A percentile compares a stretch with the other conserved stretches of the same genome.
These are phyloP conservation scores for Myxocyprinus asiaticus DNA, from an alignment of 2,113 vertebrate genomes.

Conservation along the genomic window DNA sequence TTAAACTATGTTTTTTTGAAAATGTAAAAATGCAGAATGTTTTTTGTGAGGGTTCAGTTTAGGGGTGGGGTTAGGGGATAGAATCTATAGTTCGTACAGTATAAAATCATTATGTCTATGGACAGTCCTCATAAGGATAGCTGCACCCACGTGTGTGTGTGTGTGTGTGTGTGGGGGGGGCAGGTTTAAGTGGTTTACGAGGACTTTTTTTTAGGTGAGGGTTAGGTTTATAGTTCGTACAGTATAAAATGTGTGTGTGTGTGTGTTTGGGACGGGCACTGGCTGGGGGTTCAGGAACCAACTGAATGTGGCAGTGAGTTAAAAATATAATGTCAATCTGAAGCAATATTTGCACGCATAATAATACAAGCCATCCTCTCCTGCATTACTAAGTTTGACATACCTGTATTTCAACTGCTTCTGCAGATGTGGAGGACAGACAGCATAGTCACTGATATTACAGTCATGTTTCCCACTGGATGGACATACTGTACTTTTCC, in stretches of 20 bases:
- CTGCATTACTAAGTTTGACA: background rate
- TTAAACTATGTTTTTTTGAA: no score
- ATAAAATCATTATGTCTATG: no score
- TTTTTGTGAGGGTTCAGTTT: no score
- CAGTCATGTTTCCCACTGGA: slow-evolving; percentile 45
- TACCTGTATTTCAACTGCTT: slow-evolving; percentile 19
- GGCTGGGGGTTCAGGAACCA: background rate
- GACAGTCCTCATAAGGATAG: no score
- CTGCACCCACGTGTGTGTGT: no score
- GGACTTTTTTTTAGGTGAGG: no score
- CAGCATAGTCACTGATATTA: slow-evolving; percentile 38
- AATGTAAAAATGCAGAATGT: no score
- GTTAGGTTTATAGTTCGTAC: no score
- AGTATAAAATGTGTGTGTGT: background rate
- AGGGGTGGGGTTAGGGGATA: no score
- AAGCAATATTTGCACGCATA: background rate
- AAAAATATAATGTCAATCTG: background rate
- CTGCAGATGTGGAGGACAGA: background rate
- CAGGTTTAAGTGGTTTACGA: no score
- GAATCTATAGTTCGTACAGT: no score
- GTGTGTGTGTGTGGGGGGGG: no score
- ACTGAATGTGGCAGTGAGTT: background rate
- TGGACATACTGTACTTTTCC: background rate
- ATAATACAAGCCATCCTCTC: background rate
- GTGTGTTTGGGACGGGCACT: background rate